phyloP scores from a whole-genome alignment of 2,797 vertebrate species.

The Lacerta agilis region DNA sequence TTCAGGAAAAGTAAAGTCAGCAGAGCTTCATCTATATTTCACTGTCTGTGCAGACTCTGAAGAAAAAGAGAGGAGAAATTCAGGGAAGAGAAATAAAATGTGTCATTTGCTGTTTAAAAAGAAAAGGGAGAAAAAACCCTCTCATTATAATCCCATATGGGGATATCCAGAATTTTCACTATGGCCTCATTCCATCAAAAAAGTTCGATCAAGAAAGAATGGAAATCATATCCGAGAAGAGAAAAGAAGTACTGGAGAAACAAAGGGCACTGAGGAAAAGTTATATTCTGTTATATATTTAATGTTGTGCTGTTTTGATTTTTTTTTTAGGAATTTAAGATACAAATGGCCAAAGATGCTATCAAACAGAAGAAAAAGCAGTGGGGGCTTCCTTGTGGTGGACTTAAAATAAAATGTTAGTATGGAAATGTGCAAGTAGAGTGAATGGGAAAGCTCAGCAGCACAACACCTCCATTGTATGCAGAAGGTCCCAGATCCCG shows the following conservation, averaged over 20 bases:
- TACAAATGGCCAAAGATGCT: not conserved
- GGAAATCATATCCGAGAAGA: not conserved
- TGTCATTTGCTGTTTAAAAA: not conserved
- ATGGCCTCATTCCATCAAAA: conserved; percentile 5
- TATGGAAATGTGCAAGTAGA: not conserved
- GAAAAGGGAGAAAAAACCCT: not conserved
- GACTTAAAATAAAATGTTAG: not conserved
- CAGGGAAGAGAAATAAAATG: not conserved
- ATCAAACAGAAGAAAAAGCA: not conserved
- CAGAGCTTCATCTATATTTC: not conserved
- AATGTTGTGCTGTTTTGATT: not conserved
- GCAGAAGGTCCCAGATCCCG: too few species aligned
- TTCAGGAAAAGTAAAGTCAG: not conserved
- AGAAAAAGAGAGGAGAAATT: conserved; percentile 14
- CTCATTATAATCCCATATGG: conserved; percentile 12
- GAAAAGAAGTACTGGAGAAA: conserved; percentile 20
- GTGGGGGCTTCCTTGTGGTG: not conserved
- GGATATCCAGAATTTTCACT: not conserved
- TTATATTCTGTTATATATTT: not conserved
- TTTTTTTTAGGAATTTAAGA: not conserved
- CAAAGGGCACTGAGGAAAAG: not conserved
- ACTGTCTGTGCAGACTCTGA: not conserved
- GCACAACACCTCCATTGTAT: too few species aligned
- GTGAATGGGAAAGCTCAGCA: too few species aligned
- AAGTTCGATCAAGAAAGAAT: conserved; percentile 26